These are phyloP conservation scores for Labrus mixtus DNA, from an alignment of 2,113 vertebrate genomes.

Conservation along the genomic window DNA sequence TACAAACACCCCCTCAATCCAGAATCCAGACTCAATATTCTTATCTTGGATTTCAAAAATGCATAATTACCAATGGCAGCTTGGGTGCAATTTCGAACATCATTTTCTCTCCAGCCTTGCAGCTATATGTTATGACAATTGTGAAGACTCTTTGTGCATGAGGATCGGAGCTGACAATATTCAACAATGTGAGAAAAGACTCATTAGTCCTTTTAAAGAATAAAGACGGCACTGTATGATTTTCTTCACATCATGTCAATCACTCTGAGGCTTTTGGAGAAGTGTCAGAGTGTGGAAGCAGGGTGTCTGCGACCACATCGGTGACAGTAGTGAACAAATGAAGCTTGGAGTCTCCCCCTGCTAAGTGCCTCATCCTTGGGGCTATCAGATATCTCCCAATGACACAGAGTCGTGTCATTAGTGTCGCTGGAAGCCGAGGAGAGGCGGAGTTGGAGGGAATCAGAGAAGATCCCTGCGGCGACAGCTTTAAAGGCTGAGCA, in stretches of 20 bases:
- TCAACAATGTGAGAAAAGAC: background rate
- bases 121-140: conserved; percentile 2
- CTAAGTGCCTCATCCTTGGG: conserved; percentile 13
- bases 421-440: conserved; percentile 41
- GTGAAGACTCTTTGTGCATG: background rate
- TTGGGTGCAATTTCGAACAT: conserved; percentile 34
- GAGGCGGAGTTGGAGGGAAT: conserved; percentile 41
- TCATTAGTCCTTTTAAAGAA: conserved; percentile 19
- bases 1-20: conserved; percentile 69
- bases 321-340: conserved; percentile 30
- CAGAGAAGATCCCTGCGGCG: conserved; percentile 46
- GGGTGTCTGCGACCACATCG: conserved; percentile 12
- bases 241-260: conserved; percentile 27
- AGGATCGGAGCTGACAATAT: conserved; percentile 14
- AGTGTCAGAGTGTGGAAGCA: background rate
- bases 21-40: conserved; percentile 59
- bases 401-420: conserved; percentile 60
- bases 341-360: conserved; percentile 40
- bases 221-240: conserved; percentile 20
- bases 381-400: conserved; percentile 48
- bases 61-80: conserved; percentile 62
- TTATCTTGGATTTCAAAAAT: conserved; percentile 61
- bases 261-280: conserved; percentile 26
- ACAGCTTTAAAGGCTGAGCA: conserved; percentile 24
- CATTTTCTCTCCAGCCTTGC: conserved; percentile 27